phyloP scores from a whole-genome alignment of 2,888 invertebrate genomes.

The Ischnus inquisitorius region DNA sequence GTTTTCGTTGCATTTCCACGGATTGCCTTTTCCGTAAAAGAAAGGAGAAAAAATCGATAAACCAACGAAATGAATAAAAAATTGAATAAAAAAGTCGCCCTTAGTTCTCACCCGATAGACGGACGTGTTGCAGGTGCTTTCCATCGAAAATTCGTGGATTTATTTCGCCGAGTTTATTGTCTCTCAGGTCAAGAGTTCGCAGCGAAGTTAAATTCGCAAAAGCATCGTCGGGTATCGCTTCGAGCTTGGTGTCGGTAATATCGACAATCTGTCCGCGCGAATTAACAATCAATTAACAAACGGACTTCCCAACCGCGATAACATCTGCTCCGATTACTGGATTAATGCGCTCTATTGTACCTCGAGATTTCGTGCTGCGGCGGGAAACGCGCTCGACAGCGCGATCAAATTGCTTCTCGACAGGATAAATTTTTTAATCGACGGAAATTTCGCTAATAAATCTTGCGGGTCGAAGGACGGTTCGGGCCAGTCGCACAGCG shows the following conservation, averaged over 20 bases:
- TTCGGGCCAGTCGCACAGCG: constrained; percentile 77
- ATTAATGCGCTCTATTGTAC: constrained; percentile 71
- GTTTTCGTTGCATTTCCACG: constrained; percentile 89
- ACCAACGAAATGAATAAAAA: constrained; percentile 1
- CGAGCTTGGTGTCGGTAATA: constrained; percentile 82
- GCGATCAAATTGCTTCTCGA: constrained; percentile 77
- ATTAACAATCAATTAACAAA: constrained; percentile 34
- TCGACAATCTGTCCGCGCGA: constrained; percentile 79
- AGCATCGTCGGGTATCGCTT: constrained; percentile 75
- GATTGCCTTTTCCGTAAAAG: constrained; percentile 87
- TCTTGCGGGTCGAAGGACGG: constrained; percentile 76
- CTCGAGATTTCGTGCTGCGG: constrained; percentile 75
- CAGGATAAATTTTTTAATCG: constrained; percentile 76
- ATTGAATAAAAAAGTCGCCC: not conserved
- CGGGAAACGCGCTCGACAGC: constrained; percentile 76
- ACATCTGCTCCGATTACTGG: not conserved
- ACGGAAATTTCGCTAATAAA: constrained; percentile 75
- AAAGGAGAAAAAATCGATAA: constrained; percentile 17
- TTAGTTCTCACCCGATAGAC: constrained; percentile 86
- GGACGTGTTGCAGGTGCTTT: constrained; percentile 83
- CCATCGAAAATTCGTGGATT: constrained; percentile 84
- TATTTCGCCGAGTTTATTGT: constrained; percentile 86
- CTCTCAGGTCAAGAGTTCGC: constrained; percentile 86
- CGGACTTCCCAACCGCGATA: not conserved
- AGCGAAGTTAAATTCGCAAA: constrained; percentile 86